phyloP scores from a whole-genome alignment of 2,797 vertebrate genomes.

The Numenius phaeopus region DNA sequence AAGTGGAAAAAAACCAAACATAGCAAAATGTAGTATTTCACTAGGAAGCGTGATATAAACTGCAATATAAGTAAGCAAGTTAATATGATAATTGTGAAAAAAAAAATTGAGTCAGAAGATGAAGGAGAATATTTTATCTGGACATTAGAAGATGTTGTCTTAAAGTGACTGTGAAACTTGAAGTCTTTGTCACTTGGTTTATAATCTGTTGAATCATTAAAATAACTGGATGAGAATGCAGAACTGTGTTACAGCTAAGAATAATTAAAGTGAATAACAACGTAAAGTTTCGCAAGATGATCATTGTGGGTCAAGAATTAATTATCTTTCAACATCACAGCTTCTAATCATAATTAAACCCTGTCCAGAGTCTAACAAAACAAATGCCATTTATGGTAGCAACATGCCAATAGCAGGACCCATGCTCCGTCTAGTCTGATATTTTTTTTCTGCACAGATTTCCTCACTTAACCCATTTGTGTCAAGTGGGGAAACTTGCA shows the following conservation, averaged over 20 bases:
- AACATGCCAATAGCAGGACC: not conserved
- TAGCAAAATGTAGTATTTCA: not conserved
- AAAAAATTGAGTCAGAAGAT: not conserved
- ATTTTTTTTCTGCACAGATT: not conserved
- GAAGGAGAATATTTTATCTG: not conserved
- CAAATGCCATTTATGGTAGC: not conserved
- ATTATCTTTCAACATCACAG: not conserved
- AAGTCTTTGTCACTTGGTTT: not conserved
- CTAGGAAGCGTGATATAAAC: not conserved
- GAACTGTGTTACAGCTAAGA: not conserved
- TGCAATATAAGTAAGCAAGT: not conserved
- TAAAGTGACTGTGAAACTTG: not conserved
- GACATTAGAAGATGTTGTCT: not conserved
- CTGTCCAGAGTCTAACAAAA: not conserved
- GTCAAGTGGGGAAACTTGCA: not conserved
- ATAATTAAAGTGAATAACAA: not conserved
- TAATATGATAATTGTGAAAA: not conserved
- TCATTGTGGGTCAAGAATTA: slow-evolving; percentile 18
- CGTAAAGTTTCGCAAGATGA: not conserved
- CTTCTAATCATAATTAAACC: not conserved
- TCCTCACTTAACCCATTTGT: not conserved
- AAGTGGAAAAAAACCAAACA: not conserved
- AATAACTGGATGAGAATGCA: not conserved
- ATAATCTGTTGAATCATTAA: not conserved
- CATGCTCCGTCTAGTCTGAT: not conserved